Conservation (phyloP, 2,113 vertebrate species). For the Nymphicus hollandicus region DNA sequence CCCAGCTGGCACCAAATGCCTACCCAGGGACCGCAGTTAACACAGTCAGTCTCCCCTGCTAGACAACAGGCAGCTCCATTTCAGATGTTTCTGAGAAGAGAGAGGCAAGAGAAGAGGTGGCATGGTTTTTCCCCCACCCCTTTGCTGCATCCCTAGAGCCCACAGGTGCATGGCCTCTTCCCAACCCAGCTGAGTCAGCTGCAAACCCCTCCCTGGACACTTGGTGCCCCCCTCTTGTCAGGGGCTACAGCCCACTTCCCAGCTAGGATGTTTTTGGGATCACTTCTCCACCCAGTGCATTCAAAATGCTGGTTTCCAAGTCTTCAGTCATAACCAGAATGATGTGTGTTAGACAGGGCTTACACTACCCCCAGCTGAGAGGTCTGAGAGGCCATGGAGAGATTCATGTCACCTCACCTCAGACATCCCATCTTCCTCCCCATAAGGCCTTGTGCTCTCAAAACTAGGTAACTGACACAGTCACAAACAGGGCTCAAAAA, state of each 20-base stretch:
- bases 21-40: background rate
- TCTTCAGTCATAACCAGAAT: background rate
- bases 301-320: background rate
- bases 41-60: background rate
- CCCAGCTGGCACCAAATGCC: background rate
- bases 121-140: background rate
- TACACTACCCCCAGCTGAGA: background rate
- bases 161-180: background rate
- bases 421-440: background rate
- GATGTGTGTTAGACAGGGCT: background rate
- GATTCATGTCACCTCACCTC: background rate
- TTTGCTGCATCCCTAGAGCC: background rate
- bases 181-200: background rate
- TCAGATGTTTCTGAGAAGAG: background rate
- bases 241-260: background rate
- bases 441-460: rapidly evolving
- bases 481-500: background rate
- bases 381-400: background rate
- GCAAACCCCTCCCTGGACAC: background rate
- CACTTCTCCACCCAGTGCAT: background rate
- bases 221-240: background rate
- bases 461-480: background rate
- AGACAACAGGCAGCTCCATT: background rate
- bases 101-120: background rate
- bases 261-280: background rate